Evolutionary conservation across 2,888 invertebrate genomes (phyloP).

Genomic region (Eilema depressum): DNA sequence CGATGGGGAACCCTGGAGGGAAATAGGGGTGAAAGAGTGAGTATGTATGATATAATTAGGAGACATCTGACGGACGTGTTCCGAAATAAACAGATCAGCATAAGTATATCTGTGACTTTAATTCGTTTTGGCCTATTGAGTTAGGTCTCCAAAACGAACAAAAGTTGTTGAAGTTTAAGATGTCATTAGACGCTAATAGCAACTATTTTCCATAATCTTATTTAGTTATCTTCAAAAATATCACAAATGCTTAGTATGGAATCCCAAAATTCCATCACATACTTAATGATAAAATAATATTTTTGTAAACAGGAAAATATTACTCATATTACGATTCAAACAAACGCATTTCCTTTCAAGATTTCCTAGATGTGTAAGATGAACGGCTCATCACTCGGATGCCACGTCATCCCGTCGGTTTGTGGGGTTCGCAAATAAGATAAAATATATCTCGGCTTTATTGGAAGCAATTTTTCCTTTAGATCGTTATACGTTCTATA

Average conservation of each 20-base stretch:
- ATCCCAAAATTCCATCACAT: background rate
- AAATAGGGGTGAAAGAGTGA: too few relatives aligned
- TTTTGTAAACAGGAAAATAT: conserved; percentile 37
- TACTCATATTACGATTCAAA: conserved; percentile 30
- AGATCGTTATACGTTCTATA: conserved; percentile 55
- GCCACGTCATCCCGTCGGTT: conserved; percentile 50
- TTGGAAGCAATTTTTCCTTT: conserved; percentile 25
- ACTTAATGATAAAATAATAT: conserved; percentile 24
- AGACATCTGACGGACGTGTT: too few relatives aligned
- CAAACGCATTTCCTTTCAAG: conserved; percentile 47
- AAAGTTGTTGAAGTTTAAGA: too few relatives aligned
- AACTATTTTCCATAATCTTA: background rate
- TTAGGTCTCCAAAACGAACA: too few relatives aligned
- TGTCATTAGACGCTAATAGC: too few relatives aligned
- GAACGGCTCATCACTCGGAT: conserved; percentile 49
- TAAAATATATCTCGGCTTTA: conserved; percentile 57
- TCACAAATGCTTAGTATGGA: background rate
- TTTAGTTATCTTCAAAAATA: background rate
- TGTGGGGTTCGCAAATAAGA: conserved; percentile 55
- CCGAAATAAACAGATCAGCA: too few relatives aligned
- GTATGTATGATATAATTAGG: too few relatives aligned
- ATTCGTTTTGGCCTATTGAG: too few relatives aligned
- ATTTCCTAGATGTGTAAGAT: conserved; percentile 53
- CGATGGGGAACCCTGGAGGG: too few relatives aligned
- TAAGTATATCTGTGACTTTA: too few relatives aligned